phyloP scores from a whole-genome alignment of 2,113 vertebrate species.

The Pteropus alecto region DNA sequence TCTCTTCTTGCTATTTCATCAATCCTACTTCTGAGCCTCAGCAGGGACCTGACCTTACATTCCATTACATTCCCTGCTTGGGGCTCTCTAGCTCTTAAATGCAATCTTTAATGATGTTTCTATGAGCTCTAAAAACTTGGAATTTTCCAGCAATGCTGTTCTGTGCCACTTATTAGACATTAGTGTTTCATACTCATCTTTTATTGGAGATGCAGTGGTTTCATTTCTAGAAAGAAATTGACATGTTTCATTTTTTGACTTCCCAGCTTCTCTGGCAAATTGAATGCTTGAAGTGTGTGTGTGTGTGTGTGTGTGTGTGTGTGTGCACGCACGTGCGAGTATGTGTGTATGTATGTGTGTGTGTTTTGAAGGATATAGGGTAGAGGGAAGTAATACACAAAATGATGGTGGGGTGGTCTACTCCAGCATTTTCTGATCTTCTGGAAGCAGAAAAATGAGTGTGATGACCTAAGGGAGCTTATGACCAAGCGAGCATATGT shows the following conservation, averaged over 20 bases:
- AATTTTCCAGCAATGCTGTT: not conserved
- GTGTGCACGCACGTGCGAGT: no score
- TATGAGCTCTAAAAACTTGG: not conserved
- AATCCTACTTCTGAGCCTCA: not conserved
- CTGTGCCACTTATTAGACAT: not conserved
- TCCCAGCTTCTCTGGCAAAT: not conserved
- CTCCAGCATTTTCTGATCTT: not conserved
- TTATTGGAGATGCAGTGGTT: not conserved
- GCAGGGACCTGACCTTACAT: not conserved
- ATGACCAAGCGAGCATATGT: not conserved
- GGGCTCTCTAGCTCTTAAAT: not conserved
- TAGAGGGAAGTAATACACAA: not conserved
- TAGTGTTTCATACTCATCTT: not conserved
- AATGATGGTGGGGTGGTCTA: not conserved
- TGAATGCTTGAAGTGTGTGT: not conserved
- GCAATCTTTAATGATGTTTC: conserved; percentile 3
- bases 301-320: not conserved
- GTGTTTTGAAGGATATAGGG: not conserved
- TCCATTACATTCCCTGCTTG: not conserved
- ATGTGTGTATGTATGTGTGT: not conserved
- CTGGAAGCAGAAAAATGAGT: not conserved
- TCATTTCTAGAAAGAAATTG: conserved; percentile 35
- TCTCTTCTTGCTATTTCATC: not conserved
- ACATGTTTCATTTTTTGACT: not conserved
- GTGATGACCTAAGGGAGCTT: not conserved